A percentile compares a stretch with the other conserved stretches of the same genome.
phyloP scores from a whole-genome alignment of 1,140 invertebrate species.

The Drosophila pseudoananassae region DNA sequence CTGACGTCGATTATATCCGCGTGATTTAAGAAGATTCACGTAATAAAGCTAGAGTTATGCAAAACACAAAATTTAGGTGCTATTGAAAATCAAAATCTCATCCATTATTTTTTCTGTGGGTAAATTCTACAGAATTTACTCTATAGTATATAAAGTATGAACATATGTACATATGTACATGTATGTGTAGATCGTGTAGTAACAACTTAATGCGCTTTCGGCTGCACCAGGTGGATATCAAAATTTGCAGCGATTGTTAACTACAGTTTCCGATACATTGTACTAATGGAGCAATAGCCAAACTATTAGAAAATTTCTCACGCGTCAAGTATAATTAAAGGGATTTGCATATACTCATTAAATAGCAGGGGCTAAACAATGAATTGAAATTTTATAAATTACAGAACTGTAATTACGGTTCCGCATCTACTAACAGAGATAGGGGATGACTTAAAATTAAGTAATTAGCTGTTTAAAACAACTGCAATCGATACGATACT shows the following conservation, averaged over 20 bases:
- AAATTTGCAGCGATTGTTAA: slow-evolving; percentile 4
- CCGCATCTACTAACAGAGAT: slow-evolving; percentile 13
- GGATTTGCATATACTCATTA: slow-evolving; percentile 37
- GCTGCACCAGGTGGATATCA: neutral
- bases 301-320: slow-evolving; percentile 18
- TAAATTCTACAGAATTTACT: neutral
- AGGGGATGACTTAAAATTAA: slow-evolving; percentile 38
- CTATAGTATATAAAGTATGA: too few relatives aligned
- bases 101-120: slow-evolving; percentile 1
- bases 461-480: slow-evolving; percentile 37
- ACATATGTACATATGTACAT: too few relatives aligned
- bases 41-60: neutral
- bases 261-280: slow-evolving; percentile 4
- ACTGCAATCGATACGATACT: slow-evolving; percentile 31
- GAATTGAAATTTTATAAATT: slow-evolving; percentile 16
- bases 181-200: neutral
- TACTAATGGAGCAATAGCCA: slow-evolving; percentile 5
- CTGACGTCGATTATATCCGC: too few relatives aligned
- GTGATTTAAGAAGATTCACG: too few relatives aligned
- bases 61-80: neutral
- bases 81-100: neutral
- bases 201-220: too few relatives aligned
- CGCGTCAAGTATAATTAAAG: slow-evolving; percentile 2
- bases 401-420: slow-evolving; percentile 19
- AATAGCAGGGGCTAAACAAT: slow-evolving; percentile 10